Conservation (phyloP, 2,113 vertebrate genomes). For the Mobula birostris region DNA sequence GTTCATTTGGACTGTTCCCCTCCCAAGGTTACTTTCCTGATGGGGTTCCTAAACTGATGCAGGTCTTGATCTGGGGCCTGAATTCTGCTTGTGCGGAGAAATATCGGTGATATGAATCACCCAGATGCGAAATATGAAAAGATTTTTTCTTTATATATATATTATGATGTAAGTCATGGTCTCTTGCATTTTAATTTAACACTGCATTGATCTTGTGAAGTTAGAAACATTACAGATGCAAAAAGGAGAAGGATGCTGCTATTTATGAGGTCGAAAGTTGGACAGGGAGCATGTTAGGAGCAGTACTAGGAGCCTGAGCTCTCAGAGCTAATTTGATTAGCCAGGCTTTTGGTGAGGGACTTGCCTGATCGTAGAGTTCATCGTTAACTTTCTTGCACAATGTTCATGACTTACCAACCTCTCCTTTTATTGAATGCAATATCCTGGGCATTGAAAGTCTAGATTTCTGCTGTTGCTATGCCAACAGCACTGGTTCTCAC, state of each 20-base stretch:
- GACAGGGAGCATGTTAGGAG: not conserved
- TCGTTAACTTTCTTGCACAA: not conserved
- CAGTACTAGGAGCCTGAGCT: not conserved
- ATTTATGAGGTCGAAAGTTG: constrained; percentile 3
- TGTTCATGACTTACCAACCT: not conserved
- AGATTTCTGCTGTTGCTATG: not conserved
- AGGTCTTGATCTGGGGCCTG: not conserved
- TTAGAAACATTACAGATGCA: not conserved
- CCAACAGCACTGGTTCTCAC: not conserved
- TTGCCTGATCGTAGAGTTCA: not conserved
- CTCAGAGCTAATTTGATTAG: not conserved
- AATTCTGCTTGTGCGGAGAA: not conserved
- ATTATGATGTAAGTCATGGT: constrained; percentile 14
- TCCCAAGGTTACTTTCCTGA: not conserved
- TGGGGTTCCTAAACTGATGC: not conserved
- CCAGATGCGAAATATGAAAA: constrained; percentile 8
- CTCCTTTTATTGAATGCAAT: not conserved
- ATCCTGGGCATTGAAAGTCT: not conserved
- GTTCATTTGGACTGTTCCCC: not conserved
- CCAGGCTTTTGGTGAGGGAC: not conserved
- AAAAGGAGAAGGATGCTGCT: not conserved
- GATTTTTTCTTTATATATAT: constrained; percentile 3
- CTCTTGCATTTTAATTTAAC: constrained; percentile 25
- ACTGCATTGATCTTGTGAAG: constrained; percentile 34
- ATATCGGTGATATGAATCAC: not conserved